Conservation (phyloP, 2,888 invertebrate genomes). For the Lasioglossum marginatum region DNA sequence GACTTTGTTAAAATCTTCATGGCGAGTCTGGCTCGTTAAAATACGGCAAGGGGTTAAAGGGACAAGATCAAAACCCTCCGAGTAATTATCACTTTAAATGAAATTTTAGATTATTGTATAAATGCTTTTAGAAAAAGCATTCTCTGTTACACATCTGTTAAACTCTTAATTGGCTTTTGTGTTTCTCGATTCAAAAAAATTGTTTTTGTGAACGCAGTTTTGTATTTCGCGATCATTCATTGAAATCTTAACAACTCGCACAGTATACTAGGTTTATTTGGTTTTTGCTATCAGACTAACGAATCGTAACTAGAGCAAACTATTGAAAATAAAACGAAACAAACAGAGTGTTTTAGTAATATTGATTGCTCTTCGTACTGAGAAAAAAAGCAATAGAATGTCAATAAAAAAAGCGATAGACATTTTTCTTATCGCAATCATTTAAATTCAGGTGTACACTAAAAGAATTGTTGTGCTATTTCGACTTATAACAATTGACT, state of each 20-base stretch:
- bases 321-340: conserved; percentile 25
- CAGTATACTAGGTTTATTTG: background rate
- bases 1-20: no score
- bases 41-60: background rate
- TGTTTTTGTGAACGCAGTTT: background rate
- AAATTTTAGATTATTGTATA: background rate
- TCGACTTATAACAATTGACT: background rate
- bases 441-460: background rate
- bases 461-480: background rate
- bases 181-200: background rate
- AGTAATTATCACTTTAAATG: background rate
- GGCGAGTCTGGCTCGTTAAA: no score
- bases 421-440: background rate
- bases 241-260: background rate
- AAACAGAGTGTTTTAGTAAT: background rate
- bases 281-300: background rate
- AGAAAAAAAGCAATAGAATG: background rate
- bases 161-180: background rate
- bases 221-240: background rate
- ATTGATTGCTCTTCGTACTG: background rate
- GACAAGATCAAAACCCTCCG: background rate
- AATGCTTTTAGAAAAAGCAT: background rate
- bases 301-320: background rate
- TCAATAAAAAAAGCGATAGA: background rate
- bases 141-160: background rate